These are phyloP conservation scores for Meloidogyne chitwoodi DNA, from an alignment of 1,140 invertebrate species.

Conservation along the genomic window DNA sequence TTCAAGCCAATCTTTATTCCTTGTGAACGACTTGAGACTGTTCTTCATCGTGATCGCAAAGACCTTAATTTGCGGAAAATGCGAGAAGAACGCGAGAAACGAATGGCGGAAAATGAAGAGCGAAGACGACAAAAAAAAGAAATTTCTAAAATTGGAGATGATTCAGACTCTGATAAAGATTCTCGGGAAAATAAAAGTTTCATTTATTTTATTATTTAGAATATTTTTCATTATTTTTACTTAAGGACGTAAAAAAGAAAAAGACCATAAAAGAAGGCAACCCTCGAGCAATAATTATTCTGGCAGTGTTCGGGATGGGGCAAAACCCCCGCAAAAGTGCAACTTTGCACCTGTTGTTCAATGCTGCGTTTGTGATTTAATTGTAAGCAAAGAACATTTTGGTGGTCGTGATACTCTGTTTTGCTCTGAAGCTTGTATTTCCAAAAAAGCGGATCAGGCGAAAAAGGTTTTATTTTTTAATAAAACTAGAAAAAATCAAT, in stretches of 20 bases:
- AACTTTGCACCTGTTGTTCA: slow-evolving; percentile 1
- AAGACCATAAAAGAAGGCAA: background rate
- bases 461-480: background rate
- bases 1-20: background rate
- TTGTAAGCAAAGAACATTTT: background rate
- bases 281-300: background rate
- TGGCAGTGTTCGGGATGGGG: background rate
- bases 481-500: no score
- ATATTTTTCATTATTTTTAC: no score
- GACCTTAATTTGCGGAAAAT: background rate
- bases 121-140: background rate
- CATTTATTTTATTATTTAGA: no score
- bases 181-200: background rate
- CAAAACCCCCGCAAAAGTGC: background rate
- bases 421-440: slow-evolving; percentile 7
- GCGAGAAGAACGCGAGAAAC: background rate
- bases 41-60: background rate
- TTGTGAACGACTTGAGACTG: background rate
- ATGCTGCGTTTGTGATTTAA: background rate
- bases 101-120: background rate
- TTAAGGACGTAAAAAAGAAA: background rate
- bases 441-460: background rate
- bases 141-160: background rate
- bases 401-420: slow-evolving; percentile 5
- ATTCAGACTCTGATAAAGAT: background rate